phyloP scores from a whole-genome alignment of 2,888 invertebrate genomes.

The Rotaria socialis region DNA sequence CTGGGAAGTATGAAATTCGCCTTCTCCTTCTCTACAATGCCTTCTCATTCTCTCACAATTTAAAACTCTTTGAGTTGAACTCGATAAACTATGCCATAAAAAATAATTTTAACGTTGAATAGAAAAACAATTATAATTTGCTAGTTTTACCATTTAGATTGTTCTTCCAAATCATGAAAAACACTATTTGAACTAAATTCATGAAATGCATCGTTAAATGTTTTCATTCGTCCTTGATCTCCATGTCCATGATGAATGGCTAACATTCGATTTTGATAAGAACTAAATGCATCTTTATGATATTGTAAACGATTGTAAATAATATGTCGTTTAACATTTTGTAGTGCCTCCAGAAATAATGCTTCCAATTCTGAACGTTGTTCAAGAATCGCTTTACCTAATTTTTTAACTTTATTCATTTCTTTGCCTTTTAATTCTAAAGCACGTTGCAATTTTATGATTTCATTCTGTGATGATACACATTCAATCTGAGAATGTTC shows the following conservation, averaged over 20 bases:
- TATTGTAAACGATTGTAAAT: conserved; percentile 58
- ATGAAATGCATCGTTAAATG: conserved; percentile 53
- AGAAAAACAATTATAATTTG: too few relatives aligned
- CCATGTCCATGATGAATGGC: conserved; percentile 55
- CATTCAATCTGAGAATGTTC: conserved; percentile 52
- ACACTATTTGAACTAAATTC: conserved; percentile 59
- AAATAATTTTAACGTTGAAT: too few relatives aligned
- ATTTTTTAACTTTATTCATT: conserved; percentile 57
- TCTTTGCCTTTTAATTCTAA: conserved; percentile 58
- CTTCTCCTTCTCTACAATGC: too few relatives aligned
- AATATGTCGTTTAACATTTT: conserved; percentile 57
- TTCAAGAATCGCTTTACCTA: conserved; percentile 58
- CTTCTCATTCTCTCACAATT: too few relatives aligned
- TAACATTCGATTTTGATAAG: conserved; percentile 57
- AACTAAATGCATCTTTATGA: conserved; percentile 55
- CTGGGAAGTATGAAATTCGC: too few relatives aligned
- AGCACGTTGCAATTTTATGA: conserved; percentile 55
- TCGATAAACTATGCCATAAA: not conserved
- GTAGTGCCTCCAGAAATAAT: conserved; percentile 57
- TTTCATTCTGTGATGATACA: conserved; percentile 54
- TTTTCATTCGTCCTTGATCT: conserved; percentile 57
- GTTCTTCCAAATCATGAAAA: conserved; percentile 57
- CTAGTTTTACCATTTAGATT: conserved; percentile 55
- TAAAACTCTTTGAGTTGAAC: too few relatives aligned
- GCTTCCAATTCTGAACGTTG: conserved; percentile 54